Percentiles rank a stretch among this genome's conserved stretches.
phyloP scores from a whole-genome alignment of 2,113 vertebrate species.

The Dryoscopus gambensis region DNA sequence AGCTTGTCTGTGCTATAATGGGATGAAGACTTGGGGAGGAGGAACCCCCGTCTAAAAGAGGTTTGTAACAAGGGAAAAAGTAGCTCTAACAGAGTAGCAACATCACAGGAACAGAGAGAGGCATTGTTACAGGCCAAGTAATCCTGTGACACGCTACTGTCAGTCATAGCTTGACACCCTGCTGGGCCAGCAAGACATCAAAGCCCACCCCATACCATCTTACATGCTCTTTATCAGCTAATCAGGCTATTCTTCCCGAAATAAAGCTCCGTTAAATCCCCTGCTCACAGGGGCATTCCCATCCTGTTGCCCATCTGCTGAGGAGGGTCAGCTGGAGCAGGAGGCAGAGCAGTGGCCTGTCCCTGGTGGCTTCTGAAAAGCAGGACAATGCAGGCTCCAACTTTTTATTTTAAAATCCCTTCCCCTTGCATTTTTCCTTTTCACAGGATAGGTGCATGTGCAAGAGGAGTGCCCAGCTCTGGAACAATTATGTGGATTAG shows the following conservation, averaged over 20 bases:
- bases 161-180: slow-evolving; percentile 70
- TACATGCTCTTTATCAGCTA: slow-evolving; percentile 78
- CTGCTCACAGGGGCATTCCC: slow-evolving; percentile 70
- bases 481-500: neutral
- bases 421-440: neutral
- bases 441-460: neutral
- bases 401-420: slow-evolving; percentile 35
- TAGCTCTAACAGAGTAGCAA: slow-evolving; percentile 58
- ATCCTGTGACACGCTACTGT: slow-evolving; percentile 78
- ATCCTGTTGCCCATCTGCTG: slow-evolving; percentile 80
- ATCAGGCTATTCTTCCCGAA: slow-evolving; percentile 79
- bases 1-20: slow-evolving; percentile 30
- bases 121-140: slow-evolving; percentile 67
- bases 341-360: slow-evolving; percentile 57
- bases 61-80: slow-evolving; percentile 42
- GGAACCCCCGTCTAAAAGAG: slow-evolving; percentile 42
- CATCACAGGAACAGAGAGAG: slow-evolving; percentile 66
- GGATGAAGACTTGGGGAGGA: slow-evolving; percentile 16
- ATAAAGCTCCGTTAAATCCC: slow-evolving; percentile 80
- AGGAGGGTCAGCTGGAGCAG: slow-evolving; percentile 69
- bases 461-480: neutral
- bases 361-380: slow-evolving; percentile 69
- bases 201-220: slow-evolving; percentile 78
- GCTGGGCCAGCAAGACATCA: slow-evolving; percentile 75
- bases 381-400: slow-evolving; percentile 59